A percentile compares a stretch with the other conserved stretches of the same genome.
Evolutionary conservation across 2,888 invertebrate species (phyloP).

Genomic region (Rotaria macrura): DNA sequence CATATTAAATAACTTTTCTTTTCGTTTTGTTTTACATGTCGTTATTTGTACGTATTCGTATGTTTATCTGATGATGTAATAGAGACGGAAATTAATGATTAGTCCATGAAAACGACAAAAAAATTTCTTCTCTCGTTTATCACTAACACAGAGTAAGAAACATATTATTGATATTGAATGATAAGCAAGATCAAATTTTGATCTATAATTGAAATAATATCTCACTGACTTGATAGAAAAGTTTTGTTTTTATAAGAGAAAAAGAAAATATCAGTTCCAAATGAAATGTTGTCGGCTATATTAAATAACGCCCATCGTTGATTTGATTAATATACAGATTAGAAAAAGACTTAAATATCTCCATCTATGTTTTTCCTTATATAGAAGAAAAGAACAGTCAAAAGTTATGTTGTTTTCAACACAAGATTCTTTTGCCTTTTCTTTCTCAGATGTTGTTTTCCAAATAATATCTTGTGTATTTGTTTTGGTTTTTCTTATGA

Average conservation of each 20-base stretch:
- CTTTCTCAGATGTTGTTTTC: not conserved
- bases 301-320: not conserved
- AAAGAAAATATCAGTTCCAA: not conserved
- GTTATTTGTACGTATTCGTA: not conserved
- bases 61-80: not conserved
- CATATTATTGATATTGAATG: too few relatives aligned
- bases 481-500: not conserved
- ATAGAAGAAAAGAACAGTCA: not conserved
- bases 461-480: not conserved
- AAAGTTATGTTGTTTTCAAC: not conserved
- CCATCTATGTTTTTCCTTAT: not conserved
- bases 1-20: not conserved
- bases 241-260: too few relatives aligned
- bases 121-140: not conserved
- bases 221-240: too few relatives aligned
- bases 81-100: not conserved
- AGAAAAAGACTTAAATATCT: not conserved
- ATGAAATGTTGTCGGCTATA: not conserved
- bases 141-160: not conserved
- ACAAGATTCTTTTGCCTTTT: not conserved
- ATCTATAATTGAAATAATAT: too few relatives aligned
- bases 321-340: not conserved
- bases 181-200: too few relatives aligned
- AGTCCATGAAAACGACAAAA: not conserved
- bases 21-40: not conserved